A percentile compares a stretch with the other conserved stretches of the same genome.
Evolutionary conservation across 2,113 vertebrate species (phyloP).

Genomic region (Sylvilagus bachmani): DNA sequence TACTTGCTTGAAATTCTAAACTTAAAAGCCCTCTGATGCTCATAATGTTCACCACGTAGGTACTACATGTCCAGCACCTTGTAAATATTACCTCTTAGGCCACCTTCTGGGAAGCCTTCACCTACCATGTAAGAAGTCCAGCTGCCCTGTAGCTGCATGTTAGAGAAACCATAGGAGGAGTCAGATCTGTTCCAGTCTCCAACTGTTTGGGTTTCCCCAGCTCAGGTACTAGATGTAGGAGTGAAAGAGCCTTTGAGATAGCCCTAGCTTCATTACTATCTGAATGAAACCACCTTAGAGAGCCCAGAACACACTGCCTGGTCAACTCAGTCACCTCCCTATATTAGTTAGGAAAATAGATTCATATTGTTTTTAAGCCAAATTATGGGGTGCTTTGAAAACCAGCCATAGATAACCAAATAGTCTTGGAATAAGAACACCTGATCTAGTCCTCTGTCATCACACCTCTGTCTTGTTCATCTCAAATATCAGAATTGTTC

Average conservation of each 20-base stretch:
- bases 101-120: not conserved
- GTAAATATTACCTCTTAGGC: not conserved
- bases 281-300: conserved; percentile 6
- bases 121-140: not conserved
- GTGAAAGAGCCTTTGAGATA: not conserved
- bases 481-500: not conserved
- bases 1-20: conserved; percentile 49
- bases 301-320: not conserved
- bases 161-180: not conserved
- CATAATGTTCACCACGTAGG: not conserved
- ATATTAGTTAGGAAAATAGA: conserved; percentile 22
- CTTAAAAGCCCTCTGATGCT: conserved; percentile 21
- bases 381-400: not conserved
- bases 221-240: not conserved
- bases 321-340: not conserved
- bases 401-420: not conserved
- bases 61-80: not conserved
- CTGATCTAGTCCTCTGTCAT: not conserved
- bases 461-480: not conserved
- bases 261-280: not conserved
- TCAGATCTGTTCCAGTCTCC: not conserved
- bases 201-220: not conserved
- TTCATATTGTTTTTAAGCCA: not conserved
- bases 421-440: conserved; percentile 20
- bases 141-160: not conserved